Base-by-base conservation (phyloP, 2,888 invertebrate species). In the Drosophila subquinaria region DNA sequence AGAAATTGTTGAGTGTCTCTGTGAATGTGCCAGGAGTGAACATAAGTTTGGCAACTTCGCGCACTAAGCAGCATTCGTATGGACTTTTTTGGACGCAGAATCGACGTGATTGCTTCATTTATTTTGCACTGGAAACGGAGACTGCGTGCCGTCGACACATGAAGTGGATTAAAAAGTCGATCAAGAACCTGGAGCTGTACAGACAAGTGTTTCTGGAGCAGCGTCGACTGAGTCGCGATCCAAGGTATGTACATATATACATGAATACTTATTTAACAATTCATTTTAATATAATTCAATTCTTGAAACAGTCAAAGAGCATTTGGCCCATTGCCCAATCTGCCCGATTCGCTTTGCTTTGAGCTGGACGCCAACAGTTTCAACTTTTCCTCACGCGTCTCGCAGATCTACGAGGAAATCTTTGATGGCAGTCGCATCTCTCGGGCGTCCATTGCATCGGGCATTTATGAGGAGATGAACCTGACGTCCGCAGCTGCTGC, bases 401-500 rank as follows among this genome's bases (percentile, higher is more conserved):
- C 93, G 0, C 93, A 92, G 13, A 93, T 93, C 15, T 93, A 93
- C 69, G 93, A 93, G 68, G 93, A 93, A 69, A 93, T 93, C 38
- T 88, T 88, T 8, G 92, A 92, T 62, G 89, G 83, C 15, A 73
- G 91, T 27, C 86, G 91, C 23, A 70, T 88, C 3, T 91, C 93
- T 0, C 88, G 92, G 1, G 86, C 87, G 0, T 93, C 93, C 0
- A 85, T 92, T 38, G 92, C 92, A 0, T 93, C 93, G 0, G 93
- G 93, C 3, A 93, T 93, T 27, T 93, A 93, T 69, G 93, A 93
- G 72, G 93, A 93, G 70, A 93, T 93, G 93, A 92, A 92, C 70
- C 86, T 91, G 1, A 80, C 84, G 5, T 35, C 77, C 1, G 50
- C 53, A 15, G 38, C 38, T 27, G 53, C 61, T 9, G 27, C 78